A percentile compares a stretch with the other conserved stretches of the same genome.
These are phyloP conservation scores for Alethe diademata DNA, from an alignment of 2,113 vertebrate species.

Conservation along the genomic window DNA sequence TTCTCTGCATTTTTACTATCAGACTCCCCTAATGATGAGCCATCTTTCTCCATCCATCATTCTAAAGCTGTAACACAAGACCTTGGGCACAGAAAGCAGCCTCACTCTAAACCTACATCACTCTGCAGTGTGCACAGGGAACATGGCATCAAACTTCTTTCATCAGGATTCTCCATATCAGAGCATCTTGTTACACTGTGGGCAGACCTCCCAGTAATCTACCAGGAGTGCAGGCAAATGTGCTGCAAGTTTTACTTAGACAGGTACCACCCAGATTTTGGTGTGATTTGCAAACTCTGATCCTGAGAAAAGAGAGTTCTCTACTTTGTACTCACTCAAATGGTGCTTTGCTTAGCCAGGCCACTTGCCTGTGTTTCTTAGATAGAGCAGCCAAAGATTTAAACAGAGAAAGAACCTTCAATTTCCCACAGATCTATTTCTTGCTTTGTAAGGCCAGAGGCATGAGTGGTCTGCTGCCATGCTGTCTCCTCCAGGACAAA, in stretches of 20 bases:
- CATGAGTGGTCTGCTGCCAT: neutral
- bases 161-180: accelerated
- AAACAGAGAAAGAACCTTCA: neutral
- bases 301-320: neutral
- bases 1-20: neutral
- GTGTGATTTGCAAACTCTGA: neutral
- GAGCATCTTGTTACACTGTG: neutral
- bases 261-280: neutral
- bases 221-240: neutral
- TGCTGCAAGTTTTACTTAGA: neutral
- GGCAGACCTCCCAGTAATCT: neutral
- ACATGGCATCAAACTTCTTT: neutral
- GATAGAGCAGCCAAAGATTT: neutral
- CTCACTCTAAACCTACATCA: neutral
- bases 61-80: neutral
- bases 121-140: neutral
- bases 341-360: neutral
- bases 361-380: neutral
- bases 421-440: neutral
- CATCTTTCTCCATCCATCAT: neutral
- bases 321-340: neutral
- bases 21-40: neutral
- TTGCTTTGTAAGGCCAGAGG: neutral
- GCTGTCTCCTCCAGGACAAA: neutral
- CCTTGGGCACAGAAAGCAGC: neutral